Percentiles rank a stretch among this genome's conserved stretches.
phyloP scores from a whole-genome alignment of 1,140 invertebrate species.

The Drosophila erecta region DNA sequence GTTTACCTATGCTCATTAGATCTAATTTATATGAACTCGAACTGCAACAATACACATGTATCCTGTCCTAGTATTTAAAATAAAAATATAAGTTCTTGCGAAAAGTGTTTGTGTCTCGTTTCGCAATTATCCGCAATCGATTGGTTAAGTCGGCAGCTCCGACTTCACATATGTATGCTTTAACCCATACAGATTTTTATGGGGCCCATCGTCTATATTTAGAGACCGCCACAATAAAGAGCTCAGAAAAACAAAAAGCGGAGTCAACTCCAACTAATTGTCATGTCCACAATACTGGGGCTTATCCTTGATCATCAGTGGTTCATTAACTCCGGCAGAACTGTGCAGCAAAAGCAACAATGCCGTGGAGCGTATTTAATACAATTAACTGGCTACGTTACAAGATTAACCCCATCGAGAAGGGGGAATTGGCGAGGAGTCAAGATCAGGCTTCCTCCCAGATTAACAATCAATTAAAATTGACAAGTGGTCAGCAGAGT shows the following conservation, averaged over 20 bases:
- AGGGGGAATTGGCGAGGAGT: conserved; percentile 21
- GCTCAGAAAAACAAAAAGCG: conserved; percentile 26
- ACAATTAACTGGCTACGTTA: conserved; percentile 80
- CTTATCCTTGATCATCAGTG: conserved; percentile 83
- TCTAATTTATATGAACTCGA: too few relatives aligned
- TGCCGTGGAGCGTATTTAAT: conserved; percentile 76
- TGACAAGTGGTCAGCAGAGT: conserved; percentile 62
- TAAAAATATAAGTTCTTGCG: too few relatives aligned
- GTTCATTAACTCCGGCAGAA: conserved; percentile 75
- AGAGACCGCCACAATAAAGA: conserved; percentile 58
- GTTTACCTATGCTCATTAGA: too few relatives aligned
- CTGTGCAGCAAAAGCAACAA: conserved; percentile 45
- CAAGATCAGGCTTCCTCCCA: conserved; percentile 66
- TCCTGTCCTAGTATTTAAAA: too few relatives aligned
- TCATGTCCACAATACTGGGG: conserved; percentile 57
- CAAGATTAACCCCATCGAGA: conserved; percentile 68
- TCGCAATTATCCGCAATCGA: conserved; percentile 42
- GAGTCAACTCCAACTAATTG: conserved; percentile 66
- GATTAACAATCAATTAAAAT: conserved; percentile 84
- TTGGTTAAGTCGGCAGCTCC: conserved; percentile 32
- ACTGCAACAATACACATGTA: too few relatives aligned
- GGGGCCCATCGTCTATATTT: conserved; percentile 59
- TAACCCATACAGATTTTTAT: conserved; percentile 44
- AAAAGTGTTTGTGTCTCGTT: neutral
- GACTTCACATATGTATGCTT: conserved; percentile 8